Conservation (phyloP, 2,797 vertebrate species). For the Enteromius anoplus region DNA sequence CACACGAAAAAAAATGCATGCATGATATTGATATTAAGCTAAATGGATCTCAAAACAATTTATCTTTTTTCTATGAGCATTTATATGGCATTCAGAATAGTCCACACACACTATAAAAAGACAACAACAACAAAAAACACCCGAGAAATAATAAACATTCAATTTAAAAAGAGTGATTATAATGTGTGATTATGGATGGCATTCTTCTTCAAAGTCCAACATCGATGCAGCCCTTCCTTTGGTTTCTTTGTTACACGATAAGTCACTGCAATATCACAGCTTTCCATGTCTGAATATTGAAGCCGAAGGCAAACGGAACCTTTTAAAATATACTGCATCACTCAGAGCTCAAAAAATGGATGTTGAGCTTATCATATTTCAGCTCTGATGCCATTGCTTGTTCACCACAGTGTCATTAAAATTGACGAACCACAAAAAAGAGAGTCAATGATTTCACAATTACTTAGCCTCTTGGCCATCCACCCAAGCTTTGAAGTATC, state of each 20-base stretch:
- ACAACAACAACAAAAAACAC: too few relatives aligned
- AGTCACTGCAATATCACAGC: conserved; percentile 1
- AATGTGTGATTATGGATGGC: not conserved
- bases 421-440: conserved; percentile 74
- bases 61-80: not conserved
- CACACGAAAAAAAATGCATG: not conserved
- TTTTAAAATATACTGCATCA: not conserved
- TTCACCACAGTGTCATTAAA: conserved; percentile 74
- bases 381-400: conserved; percentile 66
- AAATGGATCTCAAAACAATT: conserved; percentile 25
- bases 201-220: not conserved
- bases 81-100: not conserved
- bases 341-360: conserved; percentile 8
- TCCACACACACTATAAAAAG: not conserved
- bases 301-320: not conserved
- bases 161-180: not conserved
- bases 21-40: conserved; percentile 6
- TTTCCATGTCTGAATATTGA: conserved; percentile 1
- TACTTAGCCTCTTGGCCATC: conserved; percentile 73
- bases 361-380: conserved; percentile 65
- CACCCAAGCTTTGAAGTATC: conserved; percentile 76
- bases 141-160: not conserved
- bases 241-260: conserved; percentile 1
- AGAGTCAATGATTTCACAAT: conserved; percentile 76
- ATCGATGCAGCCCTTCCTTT: not conserved